Conservation (phyloP, 2,888 invertebrate genomes). For the Sesia bembeciformis region DNA sequence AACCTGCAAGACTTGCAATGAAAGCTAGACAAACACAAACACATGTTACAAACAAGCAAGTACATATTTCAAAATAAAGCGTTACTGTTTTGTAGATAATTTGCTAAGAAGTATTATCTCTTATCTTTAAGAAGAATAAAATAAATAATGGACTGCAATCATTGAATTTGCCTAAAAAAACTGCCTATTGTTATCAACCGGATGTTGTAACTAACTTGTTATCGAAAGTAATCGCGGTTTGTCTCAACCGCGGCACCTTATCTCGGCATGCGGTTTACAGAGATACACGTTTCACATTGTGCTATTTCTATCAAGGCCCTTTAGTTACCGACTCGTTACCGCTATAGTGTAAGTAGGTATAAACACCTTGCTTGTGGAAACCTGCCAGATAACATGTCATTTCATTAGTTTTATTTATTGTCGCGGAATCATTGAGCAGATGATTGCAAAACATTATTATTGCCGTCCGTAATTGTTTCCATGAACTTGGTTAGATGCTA, state of each 20-base stretch:
- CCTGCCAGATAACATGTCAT: conserved; percentile 2
- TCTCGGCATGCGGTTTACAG: conserved; percentile 6
- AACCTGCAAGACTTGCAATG: too few species aligned
- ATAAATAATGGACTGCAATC: too few species aligned
- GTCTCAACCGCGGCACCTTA: conserved; percentile 6
- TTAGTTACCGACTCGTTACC: background rate
- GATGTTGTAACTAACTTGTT: background rate
- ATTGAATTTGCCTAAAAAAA: too few species aligned
- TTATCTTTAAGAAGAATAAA: too few species aligned
- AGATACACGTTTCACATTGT: conserved; percentile 4
- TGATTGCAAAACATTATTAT: background rate
- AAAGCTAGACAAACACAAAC: too few species aligned
- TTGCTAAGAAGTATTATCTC: too few species aligned
- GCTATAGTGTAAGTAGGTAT: conserved; percentile 1
- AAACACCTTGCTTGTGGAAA: background rate
- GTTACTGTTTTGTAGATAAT: too few species aligned
- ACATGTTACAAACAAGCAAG: too few species aligned
- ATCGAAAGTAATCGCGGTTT: conserved; percentile 4
- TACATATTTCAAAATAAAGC: too few species aligned
- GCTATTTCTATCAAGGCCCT: conserved; percentile 4
- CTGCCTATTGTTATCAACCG: background rate
- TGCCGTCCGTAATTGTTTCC: background rate
- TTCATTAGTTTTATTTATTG: conserved; percentile 1
- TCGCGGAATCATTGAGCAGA: background rate
- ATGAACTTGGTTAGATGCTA: too few species aligned